Evolutionary conservation across 2,113 vertebrate species (phyloP).

Genomic region (Cebus imitator): DNA sequence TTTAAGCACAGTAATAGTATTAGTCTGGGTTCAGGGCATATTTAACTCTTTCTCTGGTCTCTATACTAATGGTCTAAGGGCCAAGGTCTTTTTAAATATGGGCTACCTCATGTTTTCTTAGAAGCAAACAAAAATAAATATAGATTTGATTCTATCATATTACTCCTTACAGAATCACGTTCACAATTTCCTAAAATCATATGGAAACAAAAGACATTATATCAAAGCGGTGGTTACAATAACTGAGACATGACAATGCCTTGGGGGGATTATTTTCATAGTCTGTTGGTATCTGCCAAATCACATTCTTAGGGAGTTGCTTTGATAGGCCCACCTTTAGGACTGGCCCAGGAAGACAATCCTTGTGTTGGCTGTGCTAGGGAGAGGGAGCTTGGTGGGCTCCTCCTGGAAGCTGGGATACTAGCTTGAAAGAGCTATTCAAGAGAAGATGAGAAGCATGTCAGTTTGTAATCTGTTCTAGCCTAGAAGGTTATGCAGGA

Average conservation of each 20-base stretch:
- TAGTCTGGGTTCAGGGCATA: neutral
- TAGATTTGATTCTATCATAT: neutral
- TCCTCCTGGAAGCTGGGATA: neutral
- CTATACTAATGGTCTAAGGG: neutral
- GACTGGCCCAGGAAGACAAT: neutral
- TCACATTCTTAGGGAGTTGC: neutral
- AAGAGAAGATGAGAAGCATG: neutral
- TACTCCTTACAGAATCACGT: neutral
- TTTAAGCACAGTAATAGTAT: neutral
- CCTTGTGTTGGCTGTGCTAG: neutral
- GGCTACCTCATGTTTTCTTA: constrained; percentile 5
- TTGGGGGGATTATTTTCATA: neutral
- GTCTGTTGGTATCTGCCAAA: neutral
- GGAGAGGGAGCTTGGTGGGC: neutral
- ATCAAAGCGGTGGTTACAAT: neutral
- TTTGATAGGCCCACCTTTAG: neutral
- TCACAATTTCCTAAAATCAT: neutral
- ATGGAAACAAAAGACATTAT: neutral
- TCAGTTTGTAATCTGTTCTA: neutral
- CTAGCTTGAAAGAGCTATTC: neutral
- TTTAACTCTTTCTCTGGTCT: neutral
- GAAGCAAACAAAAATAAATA: constrained; percentile 10
- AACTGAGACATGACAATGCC: neutral
- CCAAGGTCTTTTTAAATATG: constrained; percentile 4
- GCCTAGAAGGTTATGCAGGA: neutral